phyloP scores from a whole-genome alignment of 2,797 vertebrate species.

The Rhynchotus rufescens region DNA sequence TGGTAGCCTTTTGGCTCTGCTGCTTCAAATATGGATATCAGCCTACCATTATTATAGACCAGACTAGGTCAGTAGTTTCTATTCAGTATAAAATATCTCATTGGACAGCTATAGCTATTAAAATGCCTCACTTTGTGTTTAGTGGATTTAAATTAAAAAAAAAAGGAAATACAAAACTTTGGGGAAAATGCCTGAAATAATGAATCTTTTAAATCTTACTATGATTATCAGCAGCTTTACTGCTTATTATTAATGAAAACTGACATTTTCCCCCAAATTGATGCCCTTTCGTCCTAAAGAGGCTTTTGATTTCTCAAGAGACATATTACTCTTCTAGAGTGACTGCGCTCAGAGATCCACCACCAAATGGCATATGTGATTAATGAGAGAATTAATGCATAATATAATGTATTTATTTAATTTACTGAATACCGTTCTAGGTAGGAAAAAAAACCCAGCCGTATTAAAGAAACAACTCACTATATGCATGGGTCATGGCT shows the following conservation, averaged over 20 bases:
- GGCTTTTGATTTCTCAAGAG: not conserved
- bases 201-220: not conserved
- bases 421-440: not conserved
- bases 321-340: not conserved
- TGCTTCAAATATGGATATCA: not conserved
- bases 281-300: not conserved
- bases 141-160: not conserved
- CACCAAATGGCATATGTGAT: not conserved
- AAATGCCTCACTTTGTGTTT: not conserved
- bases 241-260: not conserved
- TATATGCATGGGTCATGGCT: not conserved
- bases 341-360: not conserved
- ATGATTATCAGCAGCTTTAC: not conserved
- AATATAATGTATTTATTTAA: not conserved
- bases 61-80: not conserved
- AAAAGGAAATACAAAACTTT: not conserved
- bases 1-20: not conserved
- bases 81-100: not conserved
- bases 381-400: not conserved
- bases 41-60: fast-evolving
- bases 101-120: not conserved
- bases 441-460: not conserved
- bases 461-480: not conserved
- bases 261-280: not conserved
- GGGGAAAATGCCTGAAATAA: not conserved